These are phyloP conservation scores for Chlorocebus sabaeus DNA, from an alignment of 2,113 vertebrate species.

Conservation along the genomic window DNA sequence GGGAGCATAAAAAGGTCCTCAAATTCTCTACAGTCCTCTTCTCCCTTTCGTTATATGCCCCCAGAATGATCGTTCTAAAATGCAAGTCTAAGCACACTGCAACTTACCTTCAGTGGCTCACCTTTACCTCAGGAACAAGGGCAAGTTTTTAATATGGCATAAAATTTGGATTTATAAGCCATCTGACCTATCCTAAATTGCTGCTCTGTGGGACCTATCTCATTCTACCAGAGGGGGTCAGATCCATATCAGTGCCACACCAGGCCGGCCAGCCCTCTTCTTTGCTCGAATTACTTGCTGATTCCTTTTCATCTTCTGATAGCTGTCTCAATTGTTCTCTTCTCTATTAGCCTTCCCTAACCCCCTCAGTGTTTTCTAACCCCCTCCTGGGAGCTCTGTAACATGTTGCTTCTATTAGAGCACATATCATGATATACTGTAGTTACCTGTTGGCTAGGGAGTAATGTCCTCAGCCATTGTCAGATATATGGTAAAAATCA, in stretches of 20 bases:
- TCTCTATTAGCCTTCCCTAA: neutral
- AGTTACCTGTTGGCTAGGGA: neutral
- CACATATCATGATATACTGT: neutral
- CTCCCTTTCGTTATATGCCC: neutral
- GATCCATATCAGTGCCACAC: neutral
- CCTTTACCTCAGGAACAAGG: neutral
- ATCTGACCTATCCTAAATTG: neutral
- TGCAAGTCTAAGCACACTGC: neutral
- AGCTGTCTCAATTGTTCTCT: neutral
- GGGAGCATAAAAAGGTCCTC: neutral
- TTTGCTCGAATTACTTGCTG: neutral
- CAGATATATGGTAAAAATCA: neutral
- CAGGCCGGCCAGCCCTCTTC: neutral
- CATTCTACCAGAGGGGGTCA: neutral
- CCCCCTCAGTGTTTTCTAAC: neutral
- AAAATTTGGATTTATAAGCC: neutral
- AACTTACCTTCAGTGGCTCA: neutral
- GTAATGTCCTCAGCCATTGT: neutral
- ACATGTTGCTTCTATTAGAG: neutral
- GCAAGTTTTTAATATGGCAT: neutral
- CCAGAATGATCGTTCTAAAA: neutral
- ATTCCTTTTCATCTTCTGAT: neutral
- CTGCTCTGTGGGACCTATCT: neutral
- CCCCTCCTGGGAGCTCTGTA: neutral
- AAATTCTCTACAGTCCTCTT: neutral